These are phyloP conservation scores for Melitaea athalia DNA, from an alignment of 2,888 invertebrate genomes.

Conservation along the genomic window DNA sequence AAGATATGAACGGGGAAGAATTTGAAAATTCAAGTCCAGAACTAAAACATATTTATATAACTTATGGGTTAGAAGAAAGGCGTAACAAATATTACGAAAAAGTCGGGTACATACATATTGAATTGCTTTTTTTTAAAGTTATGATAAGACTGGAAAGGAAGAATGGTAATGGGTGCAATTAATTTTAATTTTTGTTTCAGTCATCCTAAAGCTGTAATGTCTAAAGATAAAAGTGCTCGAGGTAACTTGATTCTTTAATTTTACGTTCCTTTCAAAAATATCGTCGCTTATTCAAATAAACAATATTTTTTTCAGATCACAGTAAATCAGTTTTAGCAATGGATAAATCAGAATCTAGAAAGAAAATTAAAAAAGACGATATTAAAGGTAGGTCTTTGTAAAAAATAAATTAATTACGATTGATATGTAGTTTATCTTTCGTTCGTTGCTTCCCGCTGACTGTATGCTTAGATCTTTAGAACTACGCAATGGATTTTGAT, in stretches of 20 bases:
- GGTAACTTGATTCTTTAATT: conserved; percentile 29
- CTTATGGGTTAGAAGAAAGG: conserved; percentile 61
- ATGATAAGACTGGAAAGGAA: neutral
- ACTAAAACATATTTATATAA: conserved; percentile 62
- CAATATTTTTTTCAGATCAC: conserved; percentile 39
- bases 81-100: conserved; percentile 56
- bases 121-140: neutral
- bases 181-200: conserved; percentile 19
- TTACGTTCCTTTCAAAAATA: neutral
- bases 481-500: no score
- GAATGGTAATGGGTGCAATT: neutral
- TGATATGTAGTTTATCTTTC: neutral
- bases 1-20: conserved; percentile 66
- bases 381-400: conserved; percentile 51
- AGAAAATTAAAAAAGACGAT: conserved; percentile 68
- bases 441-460: neutral
- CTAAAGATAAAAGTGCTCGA: conserved; percentile 29
- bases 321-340: conserved; percentile 52
- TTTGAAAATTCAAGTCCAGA: conserved; percentile 60
- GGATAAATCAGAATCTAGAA: conserved; percentile 58
- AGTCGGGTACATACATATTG: conserved; percentile 38
- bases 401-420: neutral
- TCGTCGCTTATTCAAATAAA: neutral
- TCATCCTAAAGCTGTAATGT: conserved; percentile 3
- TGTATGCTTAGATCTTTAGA: no score